Evolutionary conservation across 2,888 invertebrate species (phyloP).

Genomic region (Nephrotoma appendiculata): DNA sequence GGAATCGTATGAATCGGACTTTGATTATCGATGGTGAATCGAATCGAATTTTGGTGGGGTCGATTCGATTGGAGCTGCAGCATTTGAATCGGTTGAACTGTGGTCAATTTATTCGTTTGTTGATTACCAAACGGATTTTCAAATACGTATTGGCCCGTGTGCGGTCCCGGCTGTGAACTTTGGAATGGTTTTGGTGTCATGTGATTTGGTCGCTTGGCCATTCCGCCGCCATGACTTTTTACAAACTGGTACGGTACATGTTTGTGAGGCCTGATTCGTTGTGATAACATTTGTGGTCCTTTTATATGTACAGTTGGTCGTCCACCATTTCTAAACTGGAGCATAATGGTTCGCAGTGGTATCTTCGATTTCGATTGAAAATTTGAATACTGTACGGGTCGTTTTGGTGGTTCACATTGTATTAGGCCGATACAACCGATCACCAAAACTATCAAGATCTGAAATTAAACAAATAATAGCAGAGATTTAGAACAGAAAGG

Average conservation of each 20-base stretch:
- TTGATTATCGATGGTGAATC: conserved; percentile 82
- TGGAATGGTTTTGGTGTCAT: conserved; percentile 3
- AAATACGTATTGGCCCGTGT: conserved; percentile 22
- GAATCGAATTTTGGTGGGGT: conserved; percentile 23
- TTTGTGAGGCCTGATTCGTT: not conserved
- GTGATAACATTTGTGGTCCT: not conserved
- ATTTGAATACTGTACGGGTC: not conserved
- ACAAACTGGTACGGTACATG: not conserved
- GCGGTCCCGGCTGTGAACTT: conserved; percentile 16
- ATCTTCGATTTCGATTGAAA: not conserved
- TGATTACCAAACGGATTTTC: conserved; percentile 24
- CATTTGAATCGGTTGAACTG: not conserved
- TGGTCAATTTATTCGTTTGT: conserved; percentile 23
- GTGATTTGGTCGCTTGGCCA: not conserved
- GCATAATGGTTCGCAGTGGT: not conserved
- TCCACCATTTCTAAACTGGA: not conserved
- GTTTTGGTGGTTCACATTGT: conserved; percentile 2
- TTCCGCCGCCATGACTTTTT: not conserved
- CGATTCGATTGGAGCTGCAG: not conserved
- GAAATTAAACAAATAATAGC: not conserved
- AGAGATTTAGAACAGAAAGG: not conserved
- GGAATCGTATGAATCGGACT: conserved; percentile 78
- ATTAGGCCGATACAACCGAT: not conserved
- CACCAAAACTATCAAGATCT: not conserved
- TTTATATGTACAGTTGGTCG: not conserved